Conservation (phyloP, 2,797 vertebrate genomes). For the Sandelia bainsii region DNA sequence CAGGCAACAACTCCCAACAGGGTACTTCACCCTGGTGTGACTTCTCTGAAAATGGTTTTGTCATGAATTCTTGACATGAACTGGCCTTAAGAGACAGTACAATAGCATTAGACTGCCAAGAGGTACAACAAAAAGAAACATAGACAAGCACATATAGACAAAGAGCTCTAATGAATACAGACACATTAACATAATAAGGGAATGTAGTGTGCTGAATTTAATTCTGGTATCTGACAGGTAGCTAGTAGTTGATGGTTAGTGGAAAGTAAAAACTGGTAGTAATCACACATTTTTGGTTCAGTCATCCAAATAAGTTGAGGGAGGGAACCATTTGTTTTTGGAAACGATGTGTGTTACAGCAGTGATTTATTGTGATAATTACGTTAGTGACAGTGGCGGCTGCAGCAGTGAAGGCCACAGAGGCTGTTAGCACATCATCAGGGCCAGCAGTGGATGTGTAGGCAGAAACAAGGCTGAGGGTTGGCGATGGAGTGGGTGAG, state of each 20-base stretch:
- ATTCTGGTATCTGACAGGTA: conserved; percentile 39
- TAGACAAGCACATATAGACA: conserved; percentile 46
- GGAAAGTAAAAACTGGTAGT: conserved; percentile 42
- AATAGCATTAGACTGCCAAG: conserved; percentile 24
- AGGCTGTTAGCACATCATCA: conserved; percentile 78
- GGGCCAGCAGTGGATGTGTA: conserved; percentile 77
- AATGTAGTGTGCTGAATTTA: conserved; percentile 27
- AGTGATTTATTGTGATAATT: conserved; percentile 86
- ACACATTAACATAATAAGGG: conserved; percentile 44
- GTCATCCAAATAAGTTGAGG: conserved; percentile 50
- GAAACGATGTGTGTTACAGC: conserved; percentile 64
- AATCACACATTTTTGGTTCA: conserved; percentile 52
- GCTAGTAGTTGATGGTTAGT: conserved; percentile 64
- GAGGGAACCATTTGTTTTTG: conserved; percentile 39
- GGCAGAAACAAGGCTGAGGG: conserved; percentile 89
- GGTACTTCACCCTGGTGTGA: neutral
- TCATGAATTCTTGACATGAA: conserved; percentile 53
- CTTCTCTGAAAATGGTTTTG: conserved; percentile 11
- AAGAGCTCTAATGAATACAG: conserved; percentile 28
- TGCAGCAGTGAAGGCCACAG: conserved; percentile 81
- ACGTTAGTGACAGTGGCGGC: conserved; percentile 88
- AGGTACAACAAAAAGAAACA: conserved; percentile 31
- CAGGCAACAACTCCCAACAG: conserved; percentile 9
- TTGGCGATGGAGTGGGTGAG: conserved; percentile 91
- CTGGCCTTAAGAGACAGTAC: conserved; percentile 28